A percentile compares a stretch with the other conserved stretches of the same genome.
Conservation (phyloP, 2,888 invertebrate species). For the Petrophora chlorosata region DNA sequence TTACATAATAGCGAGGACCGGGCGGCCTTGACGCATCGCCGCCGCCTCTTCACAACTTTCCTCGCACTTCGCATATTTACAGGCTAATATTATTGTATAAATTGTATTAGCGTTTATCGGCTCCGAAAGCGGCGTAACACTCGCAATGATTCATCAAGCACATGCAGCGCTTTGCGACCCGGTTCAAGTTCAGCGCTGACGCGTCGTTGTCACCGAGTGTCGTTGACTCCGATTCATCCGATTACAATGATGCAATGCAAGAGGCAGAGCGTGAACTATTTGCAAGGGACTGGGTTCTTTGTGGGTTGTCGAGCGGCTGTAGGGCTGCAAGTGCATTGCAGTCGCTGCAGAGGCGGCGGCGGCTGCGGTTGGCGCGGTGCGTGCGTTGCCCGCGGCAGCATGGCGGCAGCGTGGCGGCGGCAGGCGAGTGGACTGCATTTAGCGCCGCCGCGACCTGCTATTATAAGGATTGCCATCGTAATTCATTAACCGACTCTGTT, state of each 20-base stretch:
- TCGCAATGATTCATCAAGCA: conserved; percentile 45
- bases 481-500: conserved; percentile 76
- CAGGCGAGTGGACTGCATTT: conserved; percentile 42
- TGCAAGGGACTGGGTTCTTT: conserved; percentile 57
- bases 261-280: conserved; percentile 69
- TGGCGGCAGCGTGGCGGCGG: conserved; percentile 22
- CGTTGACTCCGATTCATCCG: conserved; percentile 66
- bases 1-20: conserved; percentile 72
- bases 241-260: conserved; percentile 68
- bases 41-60: conserved; percentile 45
- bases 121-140: conserved; percentile 35
- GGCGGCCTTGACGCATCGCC: conserved; percentile 66
- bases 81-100: conserved; percentile 39
- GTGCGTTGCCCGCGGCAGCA: conserved; percentile 50
- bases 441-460: conserved; percentile 56
- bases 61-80: conserved; percentile 39
- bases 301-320: conserved; percentile 35
- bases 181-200: conserved; percentile 60
- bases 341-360: conserved; percentile 31
- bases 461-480: conserved; percentile 68
- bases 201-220: conserved; percentile 63
- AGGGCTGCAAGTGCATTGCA: conserved; percentile 26
- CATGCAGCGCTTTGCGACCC: conserved; percentile 28
- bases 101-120: conserved; percentile 40
- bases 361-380: conserved; percentile 32